Base-by-base conservation (phyloP, 92 coral and sea anemone genomes). In the Epizoanthus stellaris region DNA sequence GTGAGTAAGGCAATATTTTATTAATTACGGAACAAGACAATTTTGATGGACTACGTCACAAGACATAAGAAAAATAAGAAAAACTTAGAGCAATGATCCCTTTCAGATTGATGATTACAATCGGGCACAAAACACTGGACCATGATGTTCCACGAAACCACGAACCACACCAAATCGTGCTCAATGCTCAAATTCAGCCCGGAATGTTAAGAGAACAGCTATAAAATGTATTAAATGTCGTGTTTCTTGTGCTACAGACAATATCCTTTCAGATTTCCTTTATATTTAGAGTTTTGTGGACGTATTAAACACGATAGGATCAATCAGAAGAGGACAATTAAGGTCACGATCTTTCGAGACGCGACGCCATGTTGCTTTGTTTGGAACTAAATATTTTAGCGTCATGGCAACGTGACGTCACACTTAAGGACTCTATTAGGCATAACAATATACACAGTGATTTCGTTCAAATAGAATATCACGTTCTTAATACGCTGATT, bases 111-210 rank as follows among this genome's bases (percentile, higher is more conserved):
- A 54, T 83, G 87, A 49, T 83, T 70, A 59, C 87, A 83, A 40
- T 83, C 80, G 54, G 87, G 80, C 54, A 70, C 87, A 39, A 83
- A 71, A 65, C 80, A 83, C 58, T 83, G 68, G 69, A 52, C 77
- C 77, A 73, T 73, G 58, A 73, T 17, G 77, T 3, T 42, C 47
- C 47, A 42, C 77, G n/a, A n/a, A n/a, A n/a, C 54, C n/a, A 70
- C 75, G 42, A 40, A 34, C 52, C 39, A 73, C 77, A n/a, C n/a
- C n/a, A n/a, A n/a, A n/a, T n/a, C n/a, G n/a, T n/a, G n/a, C n/a
- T n/a, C n/a, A n/a, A n/a, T n/a, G n/a, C n/a, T n/a, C n/a, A n/a
- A n/a, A n/a, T n/a, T n/a, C n/a, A 54, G 59, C 9, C 59, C 1
- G 59, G 59, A n/a, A n/a, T n/a, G n/a, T n/a, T n/a, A n/a, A n/a